Percentiles rank a stretch among this genome's conserved stretches.
phyloP scores from a whole-genome alignment of 2,888 invertebrate genomes.

The Bugulina stolonifera region DNA sequence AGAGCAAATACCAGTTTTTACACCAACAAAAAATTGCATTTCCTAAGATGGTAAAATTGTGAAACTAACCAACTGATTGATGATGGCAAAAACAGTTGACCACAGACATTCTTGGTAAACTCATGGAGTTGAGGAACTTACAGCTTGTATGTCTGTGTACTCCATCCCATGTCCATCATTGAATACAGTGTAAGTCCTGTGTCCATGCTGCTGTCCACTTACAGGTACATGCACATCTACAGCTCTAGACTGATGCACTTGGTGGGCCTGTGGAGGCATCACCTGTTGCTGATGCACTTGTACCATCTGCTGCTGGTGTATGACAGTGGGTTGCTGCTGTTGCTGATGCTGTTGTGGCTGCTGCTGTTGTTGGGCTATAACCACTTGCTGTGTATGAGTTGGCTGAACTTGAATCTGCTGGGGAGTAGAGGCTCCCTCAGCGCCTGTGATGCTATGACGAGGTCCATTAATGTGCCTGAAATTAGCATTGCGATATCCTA shows the following conservation, averaged over 20 bases:
- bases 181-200: slow-evolving; percentile 24
- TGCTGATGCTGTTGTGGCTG: slow-evolving; percentile 15
- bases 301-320: slow-evolving; percentile 24
- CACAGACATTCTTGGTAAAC: slow-evolving; percentile 6
- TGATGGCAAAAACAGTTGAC: too few relatives aligned
- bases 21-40: background rate
- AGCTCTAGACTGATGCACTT: background rate
- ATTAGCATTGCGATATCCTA: too few relatives aligned
- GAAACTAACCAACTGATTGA: too few relatives aligned
- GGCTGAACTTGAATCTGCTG: slow-evolving; percentile 16
- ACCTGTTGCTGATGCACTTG: slow-evolving; percentile 22
- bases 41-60: background rate
- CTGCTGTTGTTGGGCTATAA: slow-evolving; percentile 8
- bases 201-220: slow-evolving; percentile 5
- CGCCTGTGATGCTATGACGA: background rate
- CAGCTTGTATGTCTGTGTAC: slow-evolving; percentile 19
- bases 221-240: slow-evolving; percentile 9
- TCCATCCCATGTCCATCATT: slow-evolving; percentile 25
- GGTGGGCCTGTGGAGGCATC: slow-evolving; percentile 9
- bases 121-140: background rate
- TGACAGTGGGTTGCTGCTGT: slow-evolving; percentile 20
- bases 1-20: background rate
- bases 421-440: background rate
- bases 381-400: slow-evolving; percentile 22
- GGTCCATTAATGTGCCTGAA: slow-evolving; percentile 20